A percentile compares a stretch with the other conserved stretches of the same genome.
phyloP scores from a whole-genome alignment of 2,113 vertebrate genomes.

The Nettapus auritus region DNA sequence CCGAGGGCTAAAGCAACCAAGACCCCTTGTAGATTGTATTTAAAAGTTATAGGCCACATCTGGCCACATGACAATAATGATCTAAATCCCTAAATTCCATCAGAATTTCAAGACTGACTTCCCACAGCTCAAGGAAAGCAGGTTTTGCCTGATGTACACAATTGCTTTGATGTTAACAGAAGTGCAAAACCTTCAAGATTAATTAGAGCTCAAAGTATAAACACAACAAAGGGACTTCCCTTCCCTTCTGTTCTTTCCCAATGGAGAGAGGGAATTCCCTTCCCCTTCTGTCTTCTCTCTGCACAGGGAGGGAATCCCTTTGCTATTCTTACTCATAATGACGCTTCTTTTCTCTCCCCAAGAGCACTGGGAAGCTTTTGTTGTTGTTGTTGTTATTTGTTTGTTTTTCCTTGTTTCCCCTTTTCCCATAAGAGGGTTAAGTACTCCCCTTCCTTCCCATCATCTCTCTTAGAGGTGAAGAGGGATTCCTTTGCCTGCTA shows the following conservation, averaged over 20 bases:
- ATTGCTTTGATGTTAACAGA: constrained; percentile 53
- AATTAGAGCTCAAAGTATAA: constrained; percentile 65
- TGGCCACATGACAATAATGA: background rate
- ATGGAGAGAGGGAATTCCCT: constrained; percentile 47
- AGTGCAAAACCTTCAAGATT: constrained; percentile 66
- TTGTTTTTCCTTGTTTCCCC: background rate
- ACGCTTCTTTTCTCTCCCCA: background rate
- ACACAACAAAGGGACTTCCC: constrained; percentile 63
- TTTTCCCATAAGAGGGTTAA: background rate
- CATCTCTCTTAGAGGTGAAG: background rate
- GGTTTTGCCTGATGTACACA: constrained; percentile 16
- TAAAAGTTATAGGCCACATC: background rate
- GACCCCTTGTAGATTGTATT: background rate
- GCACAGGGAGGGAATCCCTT: constrained; percentile 42
- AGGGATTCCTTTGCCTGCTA: constrained; percentile 10
- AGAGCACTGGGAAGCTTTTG: background rate
- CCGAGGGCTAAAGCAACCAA: background rate
- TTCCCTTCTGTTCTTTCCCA: constrained; percentile 63
- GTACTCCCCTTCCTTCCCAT: background rate
- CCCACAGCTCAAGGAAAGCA: background rate
- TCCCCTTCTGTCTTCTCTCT: constrained; percentile 53
- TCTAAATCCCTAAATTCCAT: background rate
- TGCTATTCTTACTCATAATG: constrained; percentile 49
- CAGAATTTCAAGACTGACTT: constrained; percentile 1
- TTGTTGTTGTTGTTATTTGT: background rate